Conservation (phyloP, 2,888 invertebrate genomes). For the Aquatica leii region DNA sequence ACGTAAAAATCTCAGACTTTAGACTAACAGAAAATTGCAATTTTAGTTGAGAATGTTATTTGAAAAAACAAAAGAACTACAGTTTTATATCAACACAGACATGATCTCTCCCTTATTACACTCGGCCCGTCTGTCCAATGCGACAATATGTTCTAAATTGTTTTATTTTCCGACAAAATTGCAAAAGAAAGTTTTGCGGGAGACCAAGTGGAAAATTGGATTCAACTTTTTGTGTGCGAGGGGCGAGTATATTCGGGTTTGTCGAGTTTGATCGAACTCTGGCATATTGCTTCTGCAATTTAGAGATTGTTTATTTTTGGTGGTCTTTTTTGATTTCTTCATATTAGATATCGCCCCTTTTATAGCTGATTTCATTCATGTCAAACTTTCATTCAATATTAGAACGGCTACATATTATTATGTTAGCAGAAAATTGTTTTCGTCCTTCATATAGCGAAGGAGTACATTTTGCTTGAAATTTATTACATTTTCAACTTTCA, state of each 20-base stretch:
- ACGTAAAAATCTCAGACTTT: slow-evolving; percentile 17
- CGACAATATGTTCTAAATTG: slow-evolving; percentile 56
- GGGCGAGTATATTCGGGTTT: slow-evolving; percentile 38
- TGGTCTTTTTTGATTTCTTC: slow-evolving; percentile 33
- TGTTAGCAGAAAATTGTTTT: slow-evolving; percentile 28
- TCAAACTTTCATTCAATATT: slow-evolving; percentile 30
- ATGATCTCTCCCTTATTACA: slow-evolving; percentile 44
- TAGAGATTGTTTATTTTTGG: slow-evolving; percentile 37
- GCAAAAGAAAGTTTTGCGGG: slow-evolving; percentile 56
- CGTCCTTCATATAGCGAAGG: slow-evolving; percentile 17
- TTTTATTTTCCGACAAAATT: slow-evolving; percentile 55
- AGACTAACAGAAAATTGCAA: slow-evolving; percentile 37
- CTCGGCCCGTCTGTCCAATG: slow-evolving; percentile 44
- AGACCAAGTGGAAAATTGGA: slow-evolving; percentile 58
- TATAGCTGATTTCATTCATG: slow-evolving; percentile 32
- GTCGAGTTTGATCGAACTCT: slow-evolving; percentile 36
- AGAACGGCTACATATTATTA: slow-evolving; percentile 30
- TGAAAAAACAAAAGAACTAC: slow-evolving; percentile 32
- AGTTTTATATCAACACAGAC: slow-evolving; percentile 40
- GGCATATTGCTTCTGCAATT: slow-evolving; percentile 36
- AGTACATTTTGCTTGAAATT: slow-evolving; percentile 20
- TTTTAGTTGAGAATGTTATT: slow-evolving; percentile 36
- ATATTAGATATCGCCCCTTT: slow-evolving; percentile 32
- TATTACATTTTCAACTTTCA: slow-evolving; percentile 20
- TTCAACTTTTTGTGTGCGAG: slow-evolving; percentile 52